Conservation (phyloP, 1,140 invertebrate species). For the Drosophila baimaii region DNA sequence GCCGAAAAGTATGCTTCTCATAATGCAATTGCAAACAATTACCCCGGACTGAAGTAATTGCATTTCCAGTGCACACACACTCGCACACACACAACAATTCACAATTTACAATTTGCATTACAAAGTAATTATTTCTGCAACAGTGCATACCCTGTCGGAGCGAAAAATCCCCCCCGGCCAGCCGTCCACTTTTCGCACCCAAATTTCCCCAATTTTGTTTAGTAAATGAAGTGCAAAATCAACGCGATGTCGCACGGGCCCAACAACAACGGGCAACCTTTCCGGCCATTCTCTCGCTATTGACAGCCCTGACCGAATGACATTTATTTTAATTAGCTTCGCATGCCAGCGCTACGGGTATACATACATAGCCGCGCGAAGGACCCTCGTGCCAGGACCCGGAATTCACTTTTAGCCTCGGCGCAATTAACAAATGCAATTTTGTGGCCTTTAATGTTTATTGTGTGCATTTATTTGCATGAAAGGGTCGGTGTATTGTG, state of each 20-base stretch:
- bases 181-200: neutral
- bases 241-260: conserved; percentile 37
- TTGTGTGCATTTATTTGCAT: conserved; percentile 38
- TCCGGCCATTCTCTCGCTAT: conserved; percentile 46
- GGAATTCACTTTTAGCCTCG: conserved; percentile 46
- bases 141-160: neutral
- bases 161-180: neutral
- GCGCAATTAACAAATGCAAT: conserved; percentile 71
- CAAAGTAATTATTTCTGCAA: conserved; percentile 76
- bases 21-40: conserved; percentile 76
- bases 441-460: conserved; percentile 62
- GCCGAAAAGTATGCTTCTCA: conserved; percentile 62
- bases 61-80: conserved; percentile 46
- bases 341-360: conserved; percentile 21
- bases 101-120: conserved; percentile 65
- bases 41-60: conserved; percentile 66
- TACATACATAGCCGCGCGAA: neutral
- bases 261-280: conserved; percentile 38
- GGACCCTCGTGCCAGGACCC: conserved; percentile 19
- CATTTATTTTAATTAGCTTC: conserved; percentile 81
- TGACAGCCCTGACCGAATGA: conserved; percentile 61
- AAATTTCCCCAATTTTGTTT: conserved; percentile 40
- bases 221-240: conserved; percentile 77
- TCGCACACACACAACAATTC: no score
- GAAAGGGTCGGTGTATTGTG: neutral